phyloP scores from a whole-genome alignment of 1,140 invertebrate species.

The Drosophila rhopaloa region DNA sequence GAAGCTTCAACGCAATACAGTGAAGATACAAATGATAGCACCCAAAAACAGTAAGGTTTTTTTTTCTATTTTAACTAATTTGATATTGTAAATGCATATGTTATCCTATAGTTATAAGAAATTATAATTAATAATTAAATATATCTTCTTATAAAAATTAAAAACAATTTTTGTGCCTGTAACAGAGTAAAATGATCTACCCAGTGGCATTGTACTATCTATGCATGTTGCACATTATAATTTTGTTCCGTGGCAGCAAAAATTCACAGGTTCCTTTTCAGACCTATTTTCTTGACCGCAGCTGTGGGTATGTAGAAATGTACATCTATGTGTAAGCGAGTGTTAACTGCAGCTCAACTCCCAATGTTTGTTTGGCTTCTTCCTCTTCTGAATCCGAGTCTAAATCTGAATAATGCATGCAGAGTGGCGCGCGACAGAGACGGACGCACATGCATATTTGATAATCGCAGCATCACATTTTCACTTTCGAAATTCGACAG shows the following conservation, averaged over 20 bases:
- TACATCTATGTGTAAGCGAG: neutral
- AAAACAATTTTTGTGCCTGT: too few relatives aligned
- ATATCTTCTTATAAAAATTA: too few relatives aligned
- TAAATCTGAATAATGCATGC: constrained; percentile 46
- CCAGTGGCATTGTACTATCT: too few relatives aligned
- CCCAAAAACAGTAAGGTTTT: too few relatives aligned
- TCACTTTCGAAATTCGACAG: constrained; percentile 71
- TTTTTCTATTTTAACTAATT: too few relatives aligned
- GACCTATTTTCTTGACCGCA: neutral
- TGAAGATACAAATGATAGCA: neutral
- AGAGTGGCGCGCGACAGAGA: constrained; percentile 27
- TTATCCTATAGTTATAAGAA: too few relatives aligned
- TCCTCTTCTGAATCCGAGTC: constrained; percentile 15
- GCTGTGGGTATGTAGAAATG: neutral
- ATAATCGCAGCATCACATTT: constrained; percentile 55
- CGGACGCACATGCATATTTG: constrained; percentile 45
- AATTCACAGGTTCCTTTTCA: neutral
- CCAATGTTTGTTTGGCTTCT: constrained; percentile 30
- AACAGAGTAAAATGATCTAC: too few relatives aligned
- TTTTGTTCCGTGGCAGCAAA: too few relatives aligned
- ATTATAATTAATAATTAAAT: too few relatives aligned
- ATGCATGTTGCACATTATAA: neutral
- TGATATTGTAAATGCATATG: too few relatives aligned
- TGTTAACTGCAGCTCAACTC: constrained; percentile 1
- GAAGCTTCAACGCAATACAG: constrained; percentile 12